These are phyloP conservation scores for Myotis findleyi DNA, from an alignment of 2,797 vertebrate species.

Conservation along the genomic window DNA sequence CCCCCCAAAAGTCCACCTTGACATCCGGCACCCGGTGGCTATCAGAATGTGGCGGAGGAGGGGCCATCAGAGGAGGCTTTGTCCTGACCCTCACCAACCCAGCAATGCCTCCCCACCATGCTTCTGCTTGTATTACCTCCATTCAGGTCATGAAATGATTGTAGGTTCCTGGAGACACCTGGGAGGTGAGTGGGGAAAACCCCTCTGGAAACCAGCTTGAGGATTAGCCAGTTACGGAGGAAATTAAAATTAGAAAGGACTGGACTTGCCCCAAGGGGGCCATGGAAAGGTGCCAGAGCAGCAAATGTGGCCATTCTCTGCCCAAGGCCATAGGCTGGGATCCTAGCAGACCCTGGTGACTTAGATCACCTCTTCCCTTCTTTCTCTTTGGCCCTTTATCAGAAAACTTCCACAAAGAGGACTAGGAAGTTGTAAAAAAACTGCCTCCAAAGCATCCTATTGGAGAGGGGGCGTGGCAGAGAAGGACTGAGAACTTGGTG, in stretches of 20 bases:
- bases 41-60: no score
- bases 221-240: rapidly evolving
- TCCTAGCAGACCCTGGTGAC: not conserved
- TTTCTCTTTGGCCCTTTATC: not conserved
- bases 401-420: not conserved
- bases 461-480: not conserved
- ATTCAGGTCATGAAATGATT: not conserved
- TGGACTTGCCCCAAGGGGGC: not conserved
- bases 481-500: not conserved
- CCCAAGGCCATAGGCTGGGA: not conserved
- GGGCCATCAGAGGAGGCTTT: no score
- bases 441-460: not conserved
- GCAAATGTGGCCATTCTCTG: not conserved
- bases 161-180: not conserved
- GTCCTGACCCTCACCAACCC: not conserved
- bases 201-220: not conserved
- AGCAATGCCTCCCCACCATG: not conserved
- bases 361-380: not conserved
- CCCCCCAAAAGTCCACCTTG: no score
- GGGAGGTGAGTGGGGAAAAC: not conserved
- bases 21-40: rapidly evolving
- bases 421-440: not conserved
- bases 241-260: not conserved
- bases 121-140: not conserved
- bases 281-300: not conserved